Percentiles rank a stretch among this genome's conserved stretches.
Conservation (phyloP, 2,797 vertebrate species). For the Microctenopoma stevenorrisi region DNA sequence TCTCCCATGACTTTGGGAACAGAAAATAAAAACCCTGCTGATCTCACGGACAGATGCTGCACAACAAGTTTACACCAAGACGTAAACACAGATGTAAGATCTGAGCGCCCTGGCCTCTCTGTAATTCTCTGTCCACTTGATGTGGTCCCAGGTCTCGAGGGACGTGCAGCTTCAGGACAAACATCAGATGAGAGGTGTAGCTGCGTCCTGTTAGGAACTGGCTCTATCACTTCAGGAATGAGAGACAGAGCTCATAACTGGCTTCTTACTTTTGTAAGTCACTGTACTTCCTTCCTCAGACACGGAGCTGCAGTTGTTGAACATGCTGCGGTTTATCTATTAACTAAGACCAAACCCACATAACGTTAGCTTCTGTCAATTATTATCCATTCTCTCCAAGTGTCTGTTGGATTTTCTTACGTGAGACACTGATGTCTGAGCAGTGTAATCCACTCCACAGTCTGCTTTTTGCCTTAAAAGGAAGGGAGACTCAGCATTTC, state of each 20-base stretch:
- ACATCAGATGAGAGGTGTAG: neutral
- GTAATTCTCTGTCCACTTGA: neutral
- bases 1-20: neutral
- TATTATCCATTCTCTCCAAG: no score
- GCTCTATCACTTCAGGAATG: no score
- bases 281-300: neutral
- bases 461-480: neutral
- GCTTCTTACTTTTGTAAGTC: neutral
- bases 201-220: no score
- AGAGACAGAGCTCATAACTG: no score
- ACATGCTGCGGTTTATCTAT: neutral
- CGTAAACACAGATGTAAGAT: constrained; percentile 15
- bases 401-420: no score
- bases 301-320: neutral
- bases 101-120: no score
- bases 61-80: constrained; percentile 10
- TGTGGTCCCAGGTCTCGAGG: neutral
- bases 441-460: no score
- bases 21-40: neutral
- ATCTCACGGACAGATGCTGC: neutral
- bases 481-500: neutral
- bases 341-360: neutral
- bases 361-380: neutral
- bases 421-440: no score
- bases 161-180: neutral